Evolutionary conservation across 2,113 vertebrate species (phyloP), one percentile per base, ranked within the genome.

Genomic region (Scortum barcoo): DNA sequence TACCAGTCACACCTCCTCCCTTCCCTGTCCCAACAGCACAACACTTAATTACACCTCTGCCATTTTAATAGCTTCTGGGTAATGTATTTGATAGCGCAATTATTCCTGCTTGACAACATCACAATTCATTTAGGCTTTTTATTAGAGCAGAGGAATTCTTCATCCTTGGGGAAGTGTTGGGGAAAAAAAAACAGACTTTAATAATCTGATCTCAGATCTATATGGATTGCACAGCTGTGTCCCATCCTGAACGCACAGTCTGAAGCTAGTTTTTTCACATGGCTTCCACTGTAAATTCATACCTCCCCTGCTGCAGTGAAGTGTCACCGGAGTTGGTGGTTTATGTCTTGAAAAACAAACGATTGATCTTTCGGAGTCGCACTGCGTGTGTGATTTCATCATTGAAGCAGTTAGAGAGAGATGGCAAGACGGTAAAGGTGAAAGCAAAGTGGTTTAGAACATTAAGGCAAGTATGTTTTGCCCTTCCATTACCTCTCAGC

Each of bases 51-150:
- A 93, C 60, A 72, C 60, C 76, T 73, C 61, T 72, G 79, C 78
- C 76, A 56, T 91, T 90, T 85, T 87, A 90, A 90, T 93, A 86
- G 85, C 85, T 84, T 81, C 71, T 80, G 72, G 76, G 78, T 86
- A 90, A 92, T 90, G 86, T 81, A 83, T 91, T 88, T 86, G 78
- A 90, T 88, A 80, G 86, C 79, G 80, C 83, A 92, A 91, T 93
- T 89, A 92, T 91, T 94, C 86, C 84, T 84, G 71, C 69, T 50
- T 75, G 90, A 91, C 91, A 88, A 91, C 89, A 88, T 82, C 83
- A 86, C 87, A 88, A 89, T 91, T 91, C 87, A 93, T 93, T 87
- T 87, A 60, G 78, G 33, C 73, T 81, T 93, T 92, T 84, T 85
- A 71, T 83, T 82, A 77, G 68, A 85, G 54, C 53, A 26, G 46